Evolutionary conservation across 53 echinoderm and acorn worm species (phyloP).

Genomic region (Actinopyga echinites): DNA sequence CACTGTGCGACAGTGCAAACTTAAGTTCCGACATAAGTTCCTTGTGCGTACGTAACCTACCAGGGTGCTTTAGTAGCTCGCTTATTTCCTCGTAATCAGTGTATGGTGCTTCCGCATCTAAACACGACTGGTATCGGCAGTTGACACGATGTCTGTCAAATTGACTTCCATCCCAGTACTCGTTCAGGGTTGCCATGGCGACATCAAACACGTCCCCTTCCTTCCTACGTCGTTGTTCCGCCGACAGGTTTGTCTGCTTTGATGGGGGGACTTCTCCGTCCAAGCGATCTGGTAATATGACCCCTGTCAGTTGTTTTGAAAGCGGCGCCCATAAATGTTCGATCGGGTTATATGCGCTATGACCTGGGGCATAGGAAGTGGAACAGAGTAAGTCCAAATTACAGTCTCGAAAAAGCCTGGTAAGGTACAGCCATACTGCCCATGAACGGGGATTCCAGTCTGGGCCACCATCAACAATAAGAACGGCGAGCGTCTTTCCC

Average conservation of each 20-base stretch:
- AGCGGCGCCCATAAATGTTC: conserved; percentile 56
- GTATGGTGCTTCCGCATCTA: background rate
- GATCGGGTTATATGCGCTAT: conserved; percentile 53
- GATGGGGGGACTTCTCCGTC: background rate
- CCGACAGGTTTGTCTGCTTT: background rate
- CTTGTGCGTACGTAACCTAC: background rate
- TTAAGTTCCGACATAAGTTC: background rate
- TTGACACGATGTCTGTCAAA: background rate
- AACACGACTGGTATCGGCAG: background rate
- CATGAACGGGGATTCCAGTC: conserved; percentile 52
- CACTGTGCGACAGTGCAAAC: background rate
- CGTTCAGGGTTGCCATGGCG: background rate
- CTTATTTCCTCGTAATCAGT: background rate
- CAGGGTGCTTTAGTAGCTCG: background rate
- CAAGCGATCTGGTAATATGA: conserved; percentile 30
- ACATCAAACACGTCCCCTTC: background rate
- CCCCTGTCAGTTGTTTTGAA: conserved; percentile 37
- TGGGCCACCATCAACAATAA: conserved; percentile 46
- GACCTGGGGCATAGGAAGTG: background rate
- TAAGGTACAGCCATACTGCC: conserved; percentile 17
- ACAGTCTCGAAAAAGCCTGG: conserved; percentile 4
- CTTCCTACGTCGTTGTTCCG: background rate
- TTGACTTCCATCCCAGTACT: background rate
- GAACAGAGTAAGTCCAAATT: conserved; percentile 55
- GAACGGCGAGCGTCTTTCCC: conserved; percentile 16